Percentiles rank a stretch among this genome's conserved stretches.
phyloP scores from a whole-genome alignment of 2,888 invertebrate species.

The Tetramorium bicarinatum region DNA sequence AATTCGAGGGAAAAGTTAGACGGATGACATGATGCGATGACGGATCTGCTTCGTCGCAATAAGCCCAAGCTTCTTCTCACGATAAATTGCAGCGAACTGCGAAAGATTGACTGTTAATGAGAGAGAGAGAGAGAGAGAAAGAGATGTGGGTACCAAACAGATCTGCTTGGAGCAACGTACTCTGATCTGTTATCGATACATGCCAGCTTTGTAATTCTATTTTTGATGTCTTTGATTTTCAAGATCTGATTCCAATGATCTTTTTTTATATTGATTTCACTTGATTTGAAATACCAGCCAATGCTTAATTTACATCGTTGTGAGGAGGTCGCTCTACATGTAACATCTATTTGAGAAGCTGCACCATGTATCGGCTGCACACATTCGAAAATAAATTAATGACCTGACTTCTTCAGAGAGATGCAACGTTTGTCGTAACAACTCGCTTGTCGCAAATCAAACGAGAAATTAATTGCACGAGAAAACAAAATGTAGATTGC shows the following conservation, averaged over 20 bases:
- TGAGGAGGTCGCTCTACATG: background rate
- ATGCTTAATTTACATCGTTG: background rate
- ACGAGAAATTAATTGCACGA: background rate
- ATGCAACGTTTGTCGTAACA: background rate
- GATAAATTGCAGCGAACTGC: background rate
- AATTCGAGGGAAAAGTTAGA: background rate
- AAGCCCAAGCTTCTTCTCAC: background rate
- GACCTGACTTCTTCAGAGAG: background rate
- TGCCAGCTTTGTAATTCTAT: background rate
- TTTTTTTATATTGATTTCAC: background rate
- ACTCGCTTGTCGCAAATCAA: background rate
- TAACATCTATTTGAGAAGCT: background rate
- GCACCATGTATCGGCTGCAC: background rate
- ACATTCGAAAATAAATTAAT: background rate
- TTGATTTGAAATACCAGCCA: background rate
- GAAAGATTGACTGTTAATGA: background rate
- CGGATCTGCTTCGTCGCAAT: slow-evolving; percentile 38
- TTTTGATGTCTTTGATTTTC: background rate
- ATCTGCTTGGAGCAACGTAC: background rate
- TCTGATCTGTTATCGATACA: background rate
- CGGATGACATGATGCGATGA: slow-evolving; percentile 39
- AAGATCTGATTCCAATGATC: background rate
- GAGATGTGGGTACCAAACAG: background rate
- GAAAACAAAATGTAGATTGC: background rate
- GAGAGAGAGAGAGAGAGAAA: background rate